A percentile compares a stretch with the other conserved stretches of the same genome.
These are phyloP conservation scores for Ectobius pallidus DNA, from an alignment of 2,888 invertebrate species.

Conservation along the genomic window DNA sequence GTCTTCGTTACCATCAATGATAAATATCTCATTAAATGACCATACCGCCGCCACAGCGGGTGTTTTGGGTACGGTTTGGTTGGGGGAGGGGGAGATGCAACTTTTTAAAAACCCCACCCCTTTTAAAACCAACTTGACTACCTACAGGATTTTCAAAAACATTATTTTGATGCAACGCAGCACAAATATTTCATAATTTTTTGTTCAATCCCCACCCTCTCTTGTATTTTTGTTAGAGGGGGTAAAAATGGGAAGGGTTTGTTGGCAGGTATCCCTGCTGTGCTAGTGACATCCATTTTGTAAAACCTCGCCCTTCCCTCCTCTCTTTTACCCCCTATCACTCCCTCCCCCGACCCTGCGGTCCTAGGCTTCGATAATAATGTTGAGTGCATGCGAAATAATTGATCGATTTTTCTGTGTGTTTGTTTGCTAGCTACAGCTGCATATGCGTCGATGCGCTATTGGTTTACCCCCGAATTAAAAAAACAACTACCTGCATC, in stretches of 20 bases:
- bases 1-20: conserved; percentile 30
- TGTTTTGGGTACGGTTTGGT: conserved; percentile 22
- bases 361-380: conserved; percentile 42
- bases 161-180: conserved; percentile 29
- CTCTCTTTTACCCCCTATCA: not conserved
- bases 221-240: not conserved
- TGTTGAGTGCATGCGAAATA: conserved; percentile 44
- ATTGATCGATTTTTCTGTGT: conserved; percentile 46
- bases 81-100: conserved; percentile 16
- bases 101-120: conserved; percentile 7
- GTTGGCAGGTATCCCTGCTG: conserved; percentile 28
- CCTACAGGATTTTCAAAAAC: conserved; percentile 30
- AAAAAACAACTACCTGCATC: conserved; percentile 39
- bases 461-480: conserved; percentile 40
- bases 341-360: conserved; percentile 28
- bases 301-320: conserved; percentile 20
- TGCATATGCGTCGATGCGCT: conserved; percentile 26
- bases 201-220: conserved; percentile 16
- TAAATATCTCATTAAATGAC: conserved; percentile 31
- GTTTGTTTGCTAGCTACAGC: conserved; percentile 17
- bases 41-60: conserved; percentile 29
- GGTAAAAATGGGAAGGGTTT: not conserved
- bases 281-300: conserved; percentile 31
- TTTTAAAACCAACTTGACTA: conserved; percentile 21
- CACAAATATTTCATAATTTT: conserved; percentile 30